Evolutionary conservation across 1,140 invertebrate species (phyloP).

Genomic region (Hetaerina americana): DNA sequence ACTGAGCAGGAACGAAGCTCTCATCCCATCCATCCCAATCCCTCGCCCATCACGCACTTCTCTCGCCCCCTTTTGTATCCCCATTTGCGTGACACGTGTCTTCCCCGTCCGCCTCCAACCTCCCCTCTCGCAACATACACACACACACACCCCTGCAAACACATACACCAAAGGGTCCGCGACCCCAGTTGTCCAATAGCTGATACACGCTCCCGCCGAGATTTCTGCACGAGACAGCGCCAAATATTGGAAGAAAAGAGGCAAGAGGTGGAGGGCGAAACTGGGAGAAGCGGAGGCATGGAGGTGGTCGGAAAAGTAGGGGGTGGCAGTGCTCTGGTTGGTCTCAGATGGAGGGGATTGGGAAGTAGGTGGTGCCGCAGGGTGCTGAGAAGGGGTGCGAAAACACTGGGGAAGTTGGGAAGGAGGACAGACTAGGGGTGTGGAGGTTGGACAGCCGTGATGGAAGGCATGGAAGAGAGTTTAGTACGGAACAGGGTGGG

Average conservation of each 20-base stretch:
- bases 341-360: not conserved
- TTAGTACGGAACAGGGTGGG: not conserved
- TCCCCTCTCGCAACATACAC: too few species aligned
- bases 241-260: not conserved
- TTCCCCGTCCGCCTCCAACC: not conserved
- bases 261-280: too few species aligned
- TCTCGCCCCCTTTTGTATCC: not conserved
- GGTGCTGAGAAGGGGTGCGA: not conserved
- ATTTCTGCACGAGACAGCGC: not conserved
- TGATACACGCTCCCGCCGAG: not conserved
- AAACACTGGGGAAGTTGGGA: not conserved
- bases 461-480: not conserved
- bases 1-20: not conserved
- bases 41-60: too few species aligned
- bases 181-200: not conserved
- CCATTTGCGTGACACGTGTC: not conserved
- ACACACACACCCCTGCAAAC: too few species aligned
- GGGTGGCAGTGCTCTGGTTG: not conserved
- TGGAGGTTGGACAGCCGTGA: not conserved
- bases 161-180: not conserved
- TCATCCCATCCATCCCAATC: not conserved
- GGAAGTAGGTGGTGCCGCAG: not conserved
- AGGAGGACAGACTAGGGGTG: not conserved
- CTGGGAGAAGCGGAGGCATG: not conserved
- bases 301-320: not conserved